phyloP scores from a whole-genome alignment of 2,797 vertebrate genomes.

The Allobates femoralis region DNA sequence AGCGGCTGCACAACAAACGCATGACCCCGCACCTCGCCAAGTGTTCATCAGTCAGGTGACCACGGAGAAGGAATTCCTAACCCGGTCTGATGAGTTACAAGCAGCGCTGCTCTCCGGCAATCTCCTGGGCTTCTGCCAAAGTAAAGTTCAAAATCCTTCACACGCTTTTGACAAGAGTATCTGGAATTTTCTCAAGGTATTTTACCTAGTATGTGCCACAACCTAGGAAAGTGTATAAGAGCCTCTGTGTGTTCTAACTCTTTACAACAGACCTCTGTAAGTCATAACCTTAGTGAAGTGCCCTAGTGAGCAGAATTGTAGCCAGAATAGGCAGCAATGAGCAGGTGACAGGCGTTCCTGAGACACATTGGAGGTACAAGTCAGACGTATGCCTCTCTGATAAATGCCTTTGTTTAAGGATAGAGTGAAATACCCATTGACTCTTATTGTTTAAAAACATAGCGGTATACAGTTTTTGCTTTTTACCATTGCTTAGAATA shows the following conservation, averaged over 20 bases:
- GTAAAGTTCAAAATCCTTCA: constrained; percentile 82
- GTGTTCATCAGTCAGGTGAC: constrained; percentile 92
- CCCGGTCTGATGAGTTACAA: constrained; percentile 85
- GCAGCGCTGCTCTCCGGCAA: constrained; percentile 84
- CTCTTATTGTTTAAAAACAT: too few relatives aligned
- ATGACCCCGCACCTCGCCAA: constrained; percentile 76
- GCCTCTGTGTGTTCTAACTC: not conserved
- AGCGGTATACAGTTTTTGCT: too few relatives aligned
- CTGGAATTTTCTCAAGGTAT: constrained; percentile 94
- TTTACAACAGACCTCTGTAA: not conserved
- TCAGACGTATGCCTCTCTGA: too few relatives aligned
- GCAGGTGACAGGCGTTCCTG: too few relatives aligned
- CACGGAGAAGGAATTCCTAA: constrained; percentile 88
- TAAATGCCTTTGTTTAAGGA: too few relatives aligned
- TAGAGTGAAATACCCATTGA: too few relatives aligned
- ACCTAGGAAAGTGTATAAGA: not conserved
- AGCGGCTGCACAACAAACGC: constrained; percentile 73
- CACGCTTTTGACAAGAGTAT: constrained; percentile 85
- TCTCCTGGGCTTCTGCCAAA: constrained; percentile 87
- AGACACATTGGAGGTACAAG: too few relatives aligned
- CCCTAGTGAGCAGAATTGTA: too few relatives aligned
- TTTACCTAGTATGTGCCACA: not conserved
- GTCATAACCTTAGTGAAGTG: not conserved
- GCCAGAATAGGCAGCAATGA: too few relatives aligned
- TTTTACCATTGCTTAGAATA: too few relatives aligned